Evolutionary conservation across 2,888 invertebrate species (phyloP).

Genomic region (Sthenelais limicola): DNA sequence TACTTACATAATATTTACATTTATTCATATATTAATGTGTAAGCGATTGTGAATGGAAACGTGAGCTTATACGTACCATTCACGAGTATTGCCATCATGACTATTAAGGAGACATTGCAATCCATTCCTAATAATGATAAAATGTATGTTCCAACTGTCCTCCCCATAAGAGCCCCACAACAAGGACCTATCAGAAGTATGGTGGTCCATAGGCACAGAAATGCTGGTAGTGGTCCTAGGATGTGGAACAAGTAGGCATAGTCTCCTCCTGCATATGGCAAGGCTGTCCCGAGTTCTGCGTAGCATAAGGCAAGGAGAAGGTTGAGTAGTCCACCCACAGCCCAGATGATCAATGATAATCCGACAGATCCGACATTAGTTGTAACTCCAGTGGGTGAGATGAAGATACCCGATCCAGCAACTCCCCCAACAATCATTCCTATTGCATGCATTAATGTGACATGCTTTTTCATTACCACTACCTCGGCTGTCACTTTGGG

Average conservation of each 20-base stretch:
- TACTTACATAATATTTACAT: too few species aligned
- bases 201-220: constrained; percentile 41
- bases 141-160: constrained; percentile 33
- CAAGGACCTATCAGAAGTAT: constrained; percentile 38
- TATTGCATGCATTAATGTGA: constrained; percentile 31
- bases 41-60: too few species aligned
- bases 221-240: constrained; percentile 42
- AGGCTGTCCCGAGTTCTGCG: constrained; percentile 39
- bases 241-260: constrained; percentile 40
- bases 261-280: constrained; percentile 44
- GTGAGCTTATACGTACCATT: constrained; percentile 35
- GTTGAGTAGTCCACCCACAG: constrained; percentile 32
- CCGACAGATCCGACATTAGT: constrained; percentile 41
- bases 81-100: constrained; percentile 21
- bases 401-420: constrained; percentile 43
- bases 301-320: constrained; percentile 42
- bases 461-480: constrained; percentile 39
- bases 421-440: constrained; percentile 40
- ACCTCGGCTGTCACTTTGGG: constrained; percentile 29
- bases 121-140: constrained; percentile 23
- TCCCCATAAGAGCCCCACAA: constrained; percentile 39
- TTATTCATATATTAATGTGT: too few species aligned
- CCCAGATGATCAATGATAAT: constrained; percentile 36
- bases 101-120: constrained; percentile 14
- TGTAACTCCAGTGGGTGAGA: constrained; percentile 41